Percentiles rank a stretch among this genome's conserved stretches.
phyloP scores from a whole-genome alignment of 2,113 vertebrate genomes.

The Cygnus buccinator region DNA sequence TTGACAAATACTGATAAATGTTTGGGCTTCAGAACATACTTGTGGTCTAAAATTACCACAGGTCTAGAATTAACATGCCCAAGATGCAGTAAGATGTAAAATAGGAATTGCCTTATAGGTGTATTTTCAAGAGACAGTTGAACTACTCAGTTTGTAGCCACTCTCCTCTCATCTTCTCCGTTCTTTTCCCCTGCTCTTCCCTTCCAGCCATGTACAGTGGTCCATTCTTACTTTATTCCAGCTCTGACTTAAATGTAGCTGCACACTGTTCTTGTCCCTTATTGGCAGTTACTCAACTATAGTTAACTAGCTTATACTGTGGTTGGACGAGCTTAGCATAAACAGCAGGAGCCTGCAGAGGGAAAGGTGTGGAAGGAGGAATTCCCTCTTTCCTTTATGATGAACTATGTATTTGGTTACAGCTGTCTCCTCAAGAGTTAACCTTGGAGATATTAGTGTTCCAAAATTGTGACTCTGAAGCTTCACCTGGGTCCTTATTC shows the following conservation, averaged over 20 bases:
- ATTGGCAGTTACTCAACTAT: background rate
- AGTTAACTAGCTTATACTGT: background rate
- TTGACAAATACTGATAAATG: background rate
- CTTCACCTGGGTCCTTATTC: background rate
- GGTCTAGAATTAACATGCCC: background rate
- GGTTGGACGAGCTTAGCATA: background rate
- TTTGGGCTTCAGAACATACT: background rate
- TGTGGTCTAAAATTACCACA: background rate
- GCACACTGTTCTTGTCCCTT: background rate
- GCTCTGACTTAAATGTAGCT: fast-evolving
- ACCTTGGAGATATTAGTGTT: background rate
- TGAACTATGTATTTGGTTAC: background rate
- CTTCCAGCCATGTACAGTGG: background rate
- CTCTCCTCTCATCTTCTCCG: background rate
- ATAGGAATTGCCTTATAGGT: background rate
- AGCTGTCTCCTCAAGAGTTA: background rate
- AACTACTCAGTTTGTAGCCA: background rate
- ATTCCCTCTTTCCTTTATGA: background rate
- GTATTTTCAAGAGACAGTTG: background rate
- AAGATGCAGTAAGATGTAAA: background rate
- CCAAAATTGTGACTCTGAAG: background rate
- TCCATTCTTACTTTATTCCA: background rate
- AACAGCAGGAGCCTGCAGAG: background rate
- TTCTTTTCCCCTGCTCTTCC: background rate
- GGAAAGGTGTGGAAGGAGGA: background rate